Conservation (phyloP, 2,113 vertebrate genomes). For the Rhinichthys klamathensis region DNA sequence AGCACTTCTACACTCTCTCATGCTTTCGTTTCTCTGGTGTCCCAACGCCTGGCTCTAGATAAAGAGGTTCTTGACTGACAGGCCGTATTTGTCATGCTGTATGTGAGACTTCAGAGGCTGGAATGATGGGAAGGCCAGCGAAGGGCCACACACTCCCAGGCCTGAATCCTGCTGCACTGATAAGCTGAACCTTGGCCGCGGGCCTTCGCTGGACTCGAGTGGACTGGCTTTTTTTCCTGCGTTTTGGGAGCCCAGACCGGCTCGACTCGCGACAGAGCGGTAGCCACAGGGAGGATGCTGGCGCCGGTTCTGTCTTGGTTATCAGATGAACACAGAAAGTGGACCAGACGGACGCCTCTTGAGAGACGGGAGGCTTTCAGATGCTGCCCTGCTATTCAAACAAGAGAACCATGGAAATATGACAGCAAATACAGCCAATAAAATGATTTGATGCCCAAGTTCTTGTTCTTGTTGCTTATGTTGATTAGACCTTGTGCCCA, state of each 20-base stretch:
- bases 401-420: not conserved
- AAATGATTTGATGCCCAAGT: not conserved
- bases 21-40: not conserved
- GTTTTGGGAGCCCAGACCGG: not conserved
- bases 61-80: slow-evolving; percentile 35
- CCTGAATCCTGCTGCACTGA: slow-evolving; percentile 21
- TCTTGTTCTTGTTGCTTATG: not conserved
- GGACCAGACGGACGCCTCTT: not conserved
- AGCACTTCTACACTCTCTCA: not conserved
- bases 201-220: slow-evolving; percentile 1
- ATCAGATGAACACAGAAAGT: slow-evolving; percentile 40
- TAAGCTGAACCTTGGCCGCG: slow-evolving; percentile 30
- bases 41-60: not conserved
- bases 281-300: not conserved
- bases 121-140: not conserved
- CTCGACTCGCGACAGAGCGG: not conserved
- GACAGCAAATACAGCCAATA: not conserved
- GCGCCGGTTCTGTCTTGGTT: slow-evolving; percentile 28
- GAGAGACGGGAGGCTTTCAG: not conserved
- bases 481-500: not conserved
- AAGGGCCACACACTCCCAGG: not conserved
- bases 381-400: not conserved
- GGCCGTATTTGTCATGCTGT: slow-evolving; percentile 27
- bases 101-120: slow-evolving; percentile 15
- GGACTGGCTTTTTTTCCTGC: slow-evolving; percentile 24